Evolutionary conservation across 2,797 vertebrate species (phyloP).

Genomic region (Falco concolor): DNA sequence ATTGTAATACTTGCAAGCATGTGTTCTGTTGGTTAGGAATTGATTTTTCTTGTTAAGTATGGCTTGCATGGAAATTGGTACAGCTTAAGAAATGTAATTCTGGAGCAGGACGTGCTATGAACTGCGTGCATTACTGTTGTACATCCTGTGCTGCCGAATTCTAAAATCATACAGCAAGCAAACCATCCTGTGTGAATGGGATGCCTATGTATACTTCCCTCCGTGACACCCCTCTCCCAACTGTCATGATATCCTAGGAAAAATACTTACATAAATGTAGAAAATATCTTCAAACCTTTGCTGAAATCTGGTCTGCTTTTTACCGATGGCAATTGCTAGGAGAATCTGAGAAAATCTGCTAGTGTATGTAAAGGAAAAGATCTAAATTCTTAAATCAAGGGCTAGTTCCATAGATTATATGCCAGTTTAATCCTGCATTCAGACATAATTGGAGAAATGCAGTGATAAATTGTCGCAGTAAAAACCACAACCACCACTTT

Average conservation of each 20-base stretch:
- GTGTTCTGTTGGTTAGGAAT: background rate
- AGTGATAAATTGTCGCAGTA: background rate
- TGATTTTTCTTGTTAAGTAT: background rate
- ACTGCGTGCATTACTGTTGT: background rate
- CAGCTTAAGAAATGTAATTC: background rate
- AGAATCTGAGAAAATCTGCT: background rate
- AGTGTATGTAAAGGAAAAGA: background rate
- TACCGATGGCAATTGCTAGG: background rate
- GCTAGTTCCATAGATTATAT: background rate
- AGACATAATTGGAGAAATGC: background rate
- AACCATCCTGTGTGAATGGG: background rate
- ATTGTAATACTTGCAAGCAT: background rate
- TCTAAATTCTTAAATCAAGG: background rate
- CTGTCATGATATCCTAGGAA: background rate
- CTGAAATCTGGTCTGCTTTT: background rate
- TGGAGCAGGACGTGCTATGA: background rate
- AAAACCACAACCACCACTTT: background rate
- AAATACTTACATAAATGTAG: background rate
- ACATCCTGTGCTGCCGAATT: background rate
- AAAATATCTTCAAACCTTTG: background rate
- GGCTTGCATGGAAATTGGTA: background rate
- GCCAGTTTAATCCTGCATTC: background rate
- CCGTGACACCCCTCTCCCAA: background rate
- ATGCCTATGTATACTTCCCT: background rate
- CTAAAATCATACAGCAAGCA: background rate